Evolutionary conservation across 2,113 vertebrate genomes (phyloP), one percentile per base, ranked within the genome.

Genomic region (Myiozetetes cayanensis): DNA sequence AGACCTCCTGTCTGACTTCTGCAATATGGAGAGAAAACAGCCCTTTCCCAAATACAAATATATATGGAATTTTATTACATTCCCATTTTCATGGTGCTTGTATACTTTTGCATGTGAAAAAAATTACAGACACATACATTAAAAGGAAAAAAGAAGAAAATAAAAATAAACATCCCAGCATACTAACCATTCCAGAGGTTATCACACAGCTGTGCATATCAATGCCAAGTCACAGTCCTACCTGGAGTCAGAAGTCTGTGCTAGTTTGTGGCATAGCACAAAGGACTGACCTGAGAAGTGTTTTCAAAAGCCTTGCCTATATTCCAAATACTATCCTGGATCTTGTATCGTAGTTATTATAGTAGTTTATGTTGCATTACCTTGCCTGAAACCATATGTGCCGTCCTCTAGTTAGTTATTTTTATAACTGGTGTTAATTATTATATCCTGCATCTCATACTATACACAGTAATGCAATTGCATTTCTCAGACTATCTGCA

Each of bases 201-300:
- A 63, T 77, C 47, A 55, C 35, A 24, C 1, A 0, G 44, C 41
- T 87, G 39, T 66, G 39, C 23, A 8, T 27, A 59, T 41, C 43
- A 56, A 16, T 23, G 28, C 31, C 61, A 72, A 82, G 22, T 56
- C 62, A 49, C 2, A 15, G 11, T 49, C 14, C 10, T 27, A 14
- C 22, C 33, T 41, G 28, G 8, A 86, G 35, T 17, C 23, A 22
- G 49, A 76, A 79, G 31, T 21, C 39, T 80, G 23, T 0, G 0
- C 58, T 44, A 43, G 22, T 41, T 46, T 79, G 59, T 62, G 13
- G 33, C 30, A 67, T 1, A 5, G 33, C 33, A 63, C 59, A 71
- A 90, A 76, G 24, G 31, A 67, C 56, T 72, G 66, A 82, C 67
- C 17, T 31, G 4, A 85, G 65, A 81, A 84, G 14, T 12, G 12